Conservation (phyloP, 2,888 invertebrate species). For the Linnaemya vulpina region DNA sequence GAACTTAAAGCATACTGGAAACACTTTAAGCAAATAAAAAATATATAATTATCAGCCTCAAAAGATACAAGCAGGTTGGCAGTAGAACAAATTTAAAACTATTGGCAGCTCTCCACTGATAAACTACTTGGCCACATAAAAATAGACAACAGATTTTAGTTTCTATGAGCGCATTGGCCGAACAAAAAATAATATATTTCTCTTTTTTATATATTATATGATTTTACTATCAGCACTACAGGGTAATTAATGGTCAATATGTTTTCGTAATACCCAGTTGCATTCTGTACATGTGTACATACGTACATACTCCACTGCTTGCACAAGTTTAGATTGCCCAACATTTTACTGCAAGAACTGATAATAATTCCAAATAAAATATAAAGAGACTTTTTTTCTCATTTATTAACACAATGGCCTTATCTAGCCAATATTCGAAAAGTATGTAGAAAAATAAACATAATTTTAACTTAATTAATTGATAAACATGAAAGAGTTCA, state of each 20-base stretch:
- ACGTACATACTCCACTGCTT: conserved; percentile 23
- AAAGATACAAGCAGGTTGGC: no score
- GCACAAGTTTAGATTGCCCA: conserved; percentile 34
- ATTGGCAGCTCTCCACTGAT: no score
- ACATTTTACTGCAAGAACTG: conserved; percentile 47
- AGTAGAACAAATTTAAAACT: no score
- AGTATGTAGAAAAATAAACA: neutral
- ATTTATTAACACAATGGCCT: neutral
- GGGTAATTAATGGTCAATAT: neutral
- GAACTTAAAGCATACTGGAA: no score
- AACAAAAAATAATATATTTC: no score
- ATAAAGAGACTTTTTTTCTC: conserved; percentile 2
- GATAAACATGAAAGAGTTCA: conserved; percentile 56
- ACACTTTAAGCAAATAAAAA: no score
- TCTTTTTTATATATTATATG: neutral
- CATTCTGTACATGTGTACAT: neutral
- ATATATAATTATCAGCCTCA: no score
- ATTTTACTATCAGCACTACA: neutral
- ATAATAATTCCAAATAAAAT: conserved; percentile 38
- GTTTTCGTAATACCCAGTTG: neutral
- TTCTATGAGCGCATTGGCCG: neutral
- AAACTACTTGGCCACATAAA: no score
- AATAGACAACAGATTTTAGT: no score
- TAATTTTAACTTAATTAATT: conserved; percentile 54
- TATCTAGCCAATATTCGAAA: neutral